A percentile compares a stretch with the other conserved stretches of the same genome.
Conservation (phyloP, 2,888 invertebrate species). For the Ophion obscuratus region DNA sequence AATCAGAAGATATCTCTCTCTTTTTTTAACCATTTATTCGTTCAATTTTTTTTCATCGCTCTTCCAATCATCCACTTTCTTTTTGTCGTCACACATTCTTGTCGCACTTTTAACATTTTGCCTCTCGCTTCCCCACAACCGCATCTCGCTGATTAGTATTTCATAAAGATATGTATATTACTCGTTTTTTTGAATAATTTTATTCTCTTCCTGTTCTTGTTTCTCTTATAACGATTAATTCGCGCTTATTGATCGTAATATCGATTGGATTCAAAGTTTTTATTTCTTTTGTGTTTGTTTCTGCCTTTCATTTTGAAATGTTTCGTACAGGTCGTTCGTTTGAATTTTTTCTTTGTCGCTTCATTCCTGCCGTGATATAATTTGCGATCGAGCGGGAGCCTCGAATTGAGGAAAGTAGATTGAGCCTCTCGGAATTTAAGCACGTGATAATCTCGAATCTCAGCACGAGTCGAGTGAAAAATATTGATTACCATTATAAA, state of each 20-base stretch:
- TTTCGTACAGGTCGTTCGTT: not conserved
- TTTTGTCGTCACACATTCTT: constrained; percentile 52
- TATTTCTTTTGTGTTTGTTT: constrained; percentile 2
- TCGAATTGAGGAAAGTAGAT: constrained; percentile 36
- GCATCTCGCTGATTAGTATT: constrained; percentile 56
- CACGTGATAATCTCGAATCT: not conserved
- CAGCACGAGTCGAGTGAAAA: constrained; percentile 10
- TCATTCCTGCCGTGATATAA: constrained; percentile 26
- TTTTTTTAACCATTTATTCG: constrained; percentile 60
- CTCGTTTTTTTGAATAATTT: constrained; percentile 49
- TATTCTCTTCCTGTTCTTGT: constrained; percentile 36
- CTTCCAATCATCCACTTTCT: constrained; percentile 37
- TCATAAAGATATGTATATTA: constrained; percentile 72
- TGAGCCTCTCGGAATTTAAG: not conserved
- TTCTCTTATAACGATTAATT: constrained; percentile 66
- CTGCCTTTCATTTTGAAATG: too few relatives aligned
- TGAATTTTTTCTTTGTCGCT: constrained; percentile 8
- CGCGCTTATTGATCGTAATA: constrained; percentile 63
- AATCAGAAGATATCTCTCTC: constrained; percentile 76
- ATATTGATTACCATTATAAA: not conserved
- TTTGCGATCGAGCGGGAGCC: constrained; percentile 41
- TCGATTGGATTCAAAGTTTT: constrained; percentile 63
- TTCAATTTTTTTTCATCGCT: constrained; percentile 44
- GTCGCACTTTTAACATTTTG: constrained; percentile 29
- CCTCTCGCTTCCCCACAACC: constrained; percentile 41